These are phyloP conservation scores for Onychorhynchus coronatus DNA, from an alignment of 2,113 vertebrate species.

Conservation along the genomic window DNA sequence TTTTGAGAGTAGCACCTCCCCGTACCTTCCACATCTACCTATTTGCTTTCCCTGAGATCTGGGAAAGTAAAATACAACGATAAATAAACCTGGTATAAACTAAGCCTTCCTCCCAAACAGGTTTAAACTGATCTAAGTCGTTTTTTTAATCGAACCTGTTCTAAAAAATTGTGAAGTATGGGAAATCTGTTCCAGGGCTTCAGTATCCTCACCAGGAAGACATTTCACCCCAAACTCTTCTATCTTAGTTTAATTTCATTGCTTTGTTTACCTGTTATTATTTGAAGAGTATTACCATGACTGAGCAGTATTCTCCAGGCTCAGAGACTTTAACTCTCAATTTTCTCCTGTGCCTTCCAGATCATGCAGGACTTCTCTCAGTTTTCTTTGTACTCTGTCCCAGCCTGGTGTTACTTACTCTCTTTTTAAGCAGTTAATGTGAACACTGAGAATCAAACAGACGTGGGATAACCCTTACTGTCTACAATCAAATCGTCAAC, in stretches of 20 bases:
- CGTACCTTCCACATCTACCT: neutral
- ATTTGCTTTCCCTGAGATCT: neutral
- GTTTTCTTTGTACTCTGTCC: neutral
- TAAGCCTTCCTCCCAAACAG: neutral
- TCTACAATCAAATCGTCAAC: neutral
- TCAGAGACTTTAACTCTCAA: neutral
- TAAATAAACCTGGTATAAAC: neutral
- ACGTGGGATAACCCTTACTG: neutral
- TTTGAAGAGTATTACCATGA: neutral
- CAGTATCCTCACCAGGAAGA: neutral
- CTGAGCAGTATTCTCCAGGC: neutral
- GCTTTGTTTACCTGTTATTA: neutral
- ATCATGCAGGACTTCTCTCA: neutral
- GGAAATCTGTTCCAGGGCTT: neutral
- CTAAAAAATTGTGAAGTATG: neutral
- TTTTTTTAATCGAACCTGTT: neutral
- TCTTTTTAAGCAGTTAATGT: neutral
- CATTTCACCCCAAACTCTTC: neutral
- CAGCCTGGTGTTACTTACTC: neutral
- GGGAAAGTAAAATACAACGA: neutral
- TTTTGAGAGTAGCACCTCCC: neutral
- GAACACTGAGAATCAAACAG: neutral
- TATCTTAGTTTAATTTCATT: neutral
- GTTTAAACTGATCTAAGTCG: neutral
- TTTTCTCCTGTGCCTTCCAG: neutral